Base-by-base conservation (phyloP, 1,140 invertebrate species). In the Eubasilissa regina region DNA sequence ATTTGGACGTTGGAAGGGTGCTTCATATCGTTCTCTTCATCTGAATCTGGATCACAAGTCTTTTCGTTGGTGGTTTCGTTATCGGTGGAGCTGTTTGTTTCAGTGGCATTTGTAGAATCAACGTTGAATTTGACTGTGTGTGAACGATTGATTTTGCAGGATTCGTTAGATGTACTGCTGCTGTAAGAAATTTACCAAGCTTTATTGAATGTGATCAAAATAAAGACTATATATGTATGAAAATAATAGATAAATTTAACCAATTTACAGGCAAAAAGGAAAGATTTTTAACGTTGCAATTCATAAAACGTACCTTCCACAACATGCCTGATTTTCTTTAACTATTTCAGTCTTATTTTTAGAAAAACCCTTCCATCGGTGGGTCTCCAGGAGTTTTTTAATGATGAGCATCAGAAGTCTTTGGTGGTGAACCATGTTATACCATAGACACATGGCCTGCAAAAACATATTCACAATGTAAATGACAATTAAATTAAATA, bases 371-470 rank as follows among this genome's bases (percentile, higher is more conserved):
- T 81, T 81, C 77, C 77, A 81, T 13, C 44, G 17, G 48, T 78
- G 56, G 53, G 72, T 83, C 25, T 84, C 81, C 17, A 97, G 84
- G 48, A 96, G 91, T 86, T 93, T 93, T 0, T 94, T 94, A 75
- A 97, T 85, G 78, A 95, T 93, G 81, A 94, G 88, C 56, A 97
- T 87, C 85, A 95, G 96, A 21, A 97, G 89, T 80, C 94, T 92
- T 86, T 96, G 93, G 84, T 96, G 94, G 85, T 92, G 92, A 0
- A 94, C 96, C 86, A 96, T 94, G 86, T 97, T 98, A 84, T 95
- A 95, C 96, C 96, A 98, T 4, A 97, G 88, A 85, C 94, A 96
- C 90, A 98, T 93, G 6, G 95, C 93, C 89, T 93, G 83, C 19
- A 72, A 79, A 60, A 75, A 75, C 43, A 45, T 11, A 75, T 60